phyloP scores from a whole-genome alignment of 2,797 vertebrate genomes.

The Dendrocincla fuliginosa region DNA sequence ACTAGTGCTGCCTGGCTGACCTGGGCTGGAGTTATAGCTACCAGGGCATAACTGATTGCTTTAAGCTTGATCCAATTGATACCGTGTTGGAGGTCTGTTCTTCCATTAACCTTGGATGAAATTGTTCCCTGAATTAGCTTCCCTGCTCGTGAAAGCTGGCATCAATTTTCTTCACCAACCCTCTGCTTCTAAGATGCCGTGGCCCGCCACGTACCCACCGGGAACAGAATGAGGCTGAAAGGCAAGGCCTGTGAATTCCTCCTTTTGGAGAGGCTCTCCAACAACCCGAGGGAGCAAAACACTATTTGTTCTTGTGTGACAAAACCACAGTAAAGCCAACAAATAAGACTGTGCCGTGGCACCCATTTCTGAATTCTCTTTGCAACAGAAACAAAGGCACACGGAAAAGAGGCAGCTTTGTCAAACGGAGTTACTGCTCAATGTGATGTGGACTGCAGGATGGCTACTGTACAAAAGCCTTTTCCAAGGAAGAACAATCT shows the following conservation, averaged over 20 bases:
- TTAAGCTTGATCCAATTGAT: slow-evolving; percentile 61
- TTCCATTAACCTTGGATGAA: slow-evolving; percentile 72
- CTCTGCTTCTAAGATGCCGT: neutral
- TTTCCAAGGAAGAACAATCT: neutral
- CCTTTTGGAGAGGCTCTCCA: neutral
- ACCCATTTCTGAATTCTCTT: neutral
- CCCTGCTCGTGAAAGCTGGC: slow-evolving; percentile 44
- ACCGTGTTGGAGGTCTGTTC: slow-evolving; percentile 64
- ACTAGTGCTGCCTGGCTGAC: slow-evolving; percentile 32
- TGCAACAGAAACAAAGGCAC: neutral
- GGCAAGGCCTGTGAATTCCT: neutral
- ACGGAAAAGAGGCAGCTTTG: neutral
- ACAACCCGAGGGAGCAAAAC: neutral
- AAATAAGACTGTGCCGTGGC: neutral
- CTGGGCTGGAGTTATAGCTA: slow-evolving; percentile 59
- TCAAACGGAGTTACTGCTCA: neutral
- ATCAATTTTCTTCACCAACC: slow-evolving; percentile 57
- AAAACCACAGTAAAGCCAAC: neutral
- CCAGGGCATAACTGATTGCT: slow-evolving; percentile 64
- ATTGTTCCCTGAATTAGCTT: slow-evolving; percentile 68
- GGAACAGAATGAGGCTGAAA: neutral
- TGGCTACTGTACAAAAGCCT: neutral
- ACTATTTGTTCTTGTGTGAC: neutral
- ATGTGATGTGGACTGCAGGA: neutral
- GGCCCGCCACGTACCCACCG: neutral